Evolutionary conservation across 2,113 vertebrate species (phyloP).

Genomic region (Diadophis punctatus): DNA sequence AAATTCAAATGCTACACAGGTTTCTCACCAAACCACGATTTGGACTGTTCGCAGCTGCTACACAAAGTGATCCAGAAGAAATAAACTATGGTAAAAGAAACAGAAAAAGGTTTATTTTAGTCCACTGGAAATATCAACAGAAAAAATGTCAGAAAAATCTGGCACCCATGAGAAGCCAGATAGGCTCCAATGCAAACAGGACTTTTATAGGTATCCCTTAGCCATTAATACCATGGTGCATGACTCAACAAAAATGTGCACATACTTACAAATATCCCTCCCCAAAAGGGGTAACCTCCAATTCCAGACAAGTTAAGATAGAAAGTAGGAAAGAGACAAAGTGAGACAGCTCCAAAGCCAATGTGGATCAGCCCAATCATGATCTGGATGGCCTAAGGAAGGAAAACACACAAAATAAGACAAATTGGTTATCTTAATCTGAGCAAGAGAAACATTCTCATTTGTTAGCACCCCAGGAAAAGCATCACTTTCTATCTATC

Average conservation of each 20-base stretch:
- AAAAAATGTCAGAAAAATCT: too few species aligned
- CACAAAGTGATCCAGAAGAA: neutral
- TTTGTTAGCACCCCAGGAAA: neutral
- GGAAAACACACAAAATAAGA: neutral
- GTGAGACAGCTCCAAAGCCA: neutral
- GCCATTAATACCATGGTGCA: neutral
- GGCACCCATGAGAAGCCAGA: too few species aligned
- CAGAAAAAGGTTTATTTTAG: neutral
- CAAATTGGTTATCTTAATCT: neutral
- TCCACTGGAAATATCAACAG: too few species aligned
- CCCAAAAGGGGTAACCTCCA: neutral
- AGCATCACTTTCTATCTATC: neutral
- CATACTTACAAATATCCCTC: neutral
- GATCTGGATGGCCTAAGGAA: slow-evolving; percentile 2
- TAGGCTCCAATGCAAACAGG: too few species aligned
- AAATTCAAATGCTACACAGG: neutral
- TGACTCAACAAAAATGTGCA: neutral
- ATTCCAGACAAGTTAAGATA: neutral
- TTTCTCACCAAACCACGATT: neutral
- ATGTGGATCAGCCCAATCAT: slow-evolving; percentile 1
- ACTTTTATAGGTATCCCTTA: neutral
- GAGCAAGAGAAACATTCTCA: neutral
- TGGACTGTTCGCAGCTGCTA: neutral
- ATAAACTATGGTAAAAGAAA: neutral
- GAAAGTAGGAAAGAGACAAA: neutral